Evolutionary conservation across 1,140 invertebrate species (phyloP).

Genomic region (Hyles euphorbiae): DNA sequence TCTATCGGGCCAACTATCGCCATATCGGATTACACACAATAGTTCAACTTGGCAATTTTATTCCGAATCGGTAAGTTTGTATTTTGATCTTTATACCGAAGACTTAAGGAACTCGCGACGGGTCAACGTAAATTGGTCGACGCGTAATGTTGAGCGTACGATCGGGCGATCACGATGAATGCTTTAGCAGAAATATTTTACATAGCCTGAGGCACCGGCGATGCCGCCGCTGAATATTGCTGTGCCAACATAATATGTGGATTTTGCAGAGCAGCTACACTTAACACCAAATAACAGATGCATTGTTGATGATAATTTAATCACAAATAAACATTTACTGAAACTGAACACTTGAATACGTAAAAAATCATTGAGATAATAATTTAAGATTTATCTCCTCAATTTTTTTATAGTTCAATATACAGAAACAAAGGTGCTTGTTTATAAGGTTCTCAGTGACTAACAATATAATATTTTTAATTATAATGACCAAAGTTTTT

Average conservation of each 20-base stretch:
- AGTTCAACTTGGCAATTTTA: constrained; percentile 49
- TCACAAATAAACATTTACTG: no score
- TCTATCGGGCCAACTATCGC: constrained; percentile 52
- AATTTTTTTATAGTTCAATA: no score
- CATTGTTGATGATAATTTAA: no score
- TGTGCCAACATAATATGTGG: constrained; percentile 65
- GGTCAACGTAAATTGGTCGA: constrained; percentile 38
- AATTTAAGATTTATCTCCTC: no score
- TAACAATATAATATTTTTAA: no score
- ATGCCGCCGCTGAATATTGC: constrained; percentile 62
- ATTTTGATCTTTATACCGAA: constrained; percentile 32
- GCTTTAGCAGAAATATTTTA: constrained; percentile 74
- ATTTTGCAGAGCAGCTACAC: constrained; percentile 43
- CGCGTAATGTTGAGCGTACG: constrained; percentile 54
- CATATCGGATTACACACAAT: constrained; percentile 66
- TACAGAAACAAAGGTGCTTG: no score
- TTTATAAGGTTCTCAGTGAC: no score
- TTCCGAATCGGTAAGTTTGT: constrained; percentile 6
- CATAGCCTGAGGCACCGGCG: constrained; percentile 61
- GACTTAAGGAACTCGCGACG: constrained; percentile 27
- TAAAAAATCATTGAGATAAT: no score
- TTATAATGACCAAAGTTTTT: no score
- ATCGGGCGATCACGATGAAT: constrained; percentile 72
- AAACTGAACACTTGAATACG: no score
- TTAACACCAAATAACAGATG: constrained; percentile 13